Base-by-base conservation (phyloP, 53 echinoderm and acorn worm species). In the Apostichopus leukothele region DNA sequence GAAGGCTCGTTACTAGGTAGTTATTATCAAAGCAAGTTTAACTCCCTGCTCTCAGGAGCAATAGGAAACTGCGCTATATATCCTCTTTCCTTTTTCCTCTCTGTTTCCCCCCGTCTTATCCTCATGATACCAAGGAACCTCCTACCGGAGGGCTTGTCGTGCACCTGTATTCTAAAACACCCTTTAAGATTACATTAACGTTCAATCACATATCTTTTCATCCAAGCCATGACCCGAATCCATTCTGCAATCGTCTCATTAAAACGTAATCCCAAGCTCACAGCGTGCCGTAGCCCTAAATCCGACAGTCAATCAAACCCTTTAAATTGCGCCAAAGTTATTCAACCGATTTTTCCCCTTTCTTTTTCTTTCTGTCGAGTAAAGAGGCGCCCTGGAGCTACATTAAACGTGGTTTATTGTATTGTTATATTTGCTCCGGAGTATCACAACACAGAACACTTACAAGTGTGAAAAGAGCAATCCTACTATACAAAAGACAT, bases 261-360 rank as follows among this genome's bases (percentile, higher is more conserved):
- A 50, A 39, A 79, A 52, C 20, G 18, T 53, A 79, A 79, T 79
- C 79, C 53, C 39, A 18, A 39, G 9, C 79, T 50, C 79, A 51
- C 79, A 79, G 53, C 50, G 52, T 14, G 79, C 51, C 9, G 79
- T 51, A 79, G 51, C 52, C 53, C 79, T 52, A 79, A 79, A 79
- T 52, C 79, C 79, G 54, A 51, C 79, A 79, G 79, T 79, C 79
- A 79, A 79, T 79, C 79, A 79, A 79, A 79, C 51, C 39, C 39
- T 39, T 39, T 79, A 79, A 51, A 79, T 79, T 79, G 79, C 79
- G 51, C 50, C 79, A 79, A 79, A 79, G 53, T 79, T 79, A 39
- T 39, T 79, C 79, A 79, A 79, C 39, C n/a, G 79, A 51, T 50
- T 39, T 63, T 63, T 63, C 39, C 3, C 3, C 39, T 3, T 39